Evolutionary conservation across 2,113 vertebrate genomes (phyloP).

Genomic region (Sula dactylatra): DNA sequence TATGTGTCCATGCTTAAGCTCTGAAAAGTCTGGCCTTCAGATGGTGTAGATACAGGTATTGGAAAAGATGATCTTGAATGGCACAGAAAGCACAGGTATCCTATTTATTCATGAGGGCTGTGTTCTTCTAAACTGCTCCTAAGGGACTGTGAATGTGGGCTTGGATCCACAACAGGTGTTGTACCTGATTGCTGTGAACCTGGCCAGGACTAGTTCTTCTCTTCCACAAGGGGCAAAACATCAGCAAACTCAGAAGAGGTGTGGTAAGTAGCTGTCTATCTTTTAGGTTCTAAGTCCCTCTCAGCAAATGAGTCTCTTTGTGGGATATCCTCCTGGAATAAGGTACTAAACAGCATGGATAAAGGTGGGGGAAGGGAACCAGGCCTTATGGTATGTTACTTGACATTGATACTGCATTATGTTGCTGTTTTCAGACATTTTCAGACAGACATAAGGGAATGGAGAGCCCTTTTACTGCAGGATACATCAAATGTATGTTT

Average conservation of each 20-base stretch:
- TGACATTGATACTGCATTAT: background rate
- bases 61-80: background rate
- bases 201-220: background rate
- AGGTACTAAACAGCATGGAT: background rate
- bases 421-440: background rate
- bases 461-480: background rate
- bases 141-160: background rate
- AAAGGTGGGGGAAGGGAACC: background rate
- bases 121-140: background rate
- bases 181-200: background rate
- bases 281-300: background rate
- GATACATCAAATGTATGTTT: background rate
- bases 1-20: background rate
- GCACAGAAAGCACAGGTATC: background rate
- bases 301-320: background rate
- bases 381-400: background rate
- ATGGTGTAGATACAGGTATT: background rate
- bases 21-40: background rate
- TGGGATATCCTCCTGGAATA: background rate
- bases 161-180: background rate
- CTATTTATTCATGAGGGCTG: rapidly evolving
- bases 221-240: background rate
- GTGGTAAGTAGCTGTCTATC: background rate
- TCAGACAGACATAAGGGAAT: background rate
- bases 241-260: background rate